Evolutionary conservation across 2,797 vertebrate genomes (phyloP).

Genomic region (Micrastur ruficollis): DNA sequence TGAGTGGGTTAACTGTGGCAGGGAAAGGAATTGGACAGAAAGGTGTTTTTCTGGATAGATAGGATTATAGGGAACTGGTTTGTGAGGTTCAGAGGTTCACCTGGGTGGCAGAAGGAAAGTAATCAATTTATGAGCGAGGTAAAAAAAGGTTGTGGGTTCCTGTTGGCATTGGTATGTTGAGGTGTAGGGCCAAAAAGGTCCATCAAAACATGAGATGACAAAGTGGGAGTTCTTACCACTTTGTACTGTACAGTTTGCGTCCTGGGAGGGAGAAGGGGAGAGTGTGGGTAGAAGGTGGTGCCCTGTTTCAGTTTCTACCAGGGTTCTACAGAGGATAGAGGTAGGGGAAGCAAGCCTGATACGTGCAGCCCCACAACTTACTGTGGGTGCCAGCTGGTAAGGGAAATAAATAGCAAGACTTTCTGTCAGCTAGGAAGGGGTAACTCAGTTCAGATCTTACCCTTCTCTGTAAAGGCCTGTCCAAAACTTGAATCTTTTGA

Average conservation of each 20-base stretch:
- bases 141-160: not conserved
- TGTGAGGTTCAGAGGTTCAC: not conserved
- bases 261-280: not conserved
- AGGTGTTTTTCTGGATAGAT: not conserved
- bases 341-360: not conserved
- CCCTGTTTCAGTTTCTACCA: not conserved
- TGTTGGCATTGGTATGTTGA: not conserved
- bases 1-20: not conserved
- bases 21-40: not conserved
- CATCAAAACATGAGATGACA: not conserved
- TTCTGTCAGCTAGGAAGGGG: not conserved
- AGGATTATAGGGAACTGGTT: not conserved
- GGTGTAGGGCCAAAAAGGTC: not conserved
- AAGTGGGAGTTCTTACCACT: not conserved
- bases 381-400: not conserved
- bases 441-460: not conserved
- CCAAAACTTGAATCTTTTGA: constrained; percentile 37
- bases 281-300: not conserved
- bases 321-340: not conserved
- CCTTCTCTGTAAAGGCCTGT: not conserved
- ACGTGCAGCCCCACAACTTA: not conserved
- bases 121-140: not conserved
- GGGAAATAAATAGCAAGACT: not conserved
- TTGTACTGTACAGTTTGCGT: not conserved
- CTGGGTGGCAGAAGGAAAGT: not conserved